Evolutionary conservation across 1,140 invertebrate species (phyloP).

Genomic region (Mizuhopecten yessoensis): DNA sequence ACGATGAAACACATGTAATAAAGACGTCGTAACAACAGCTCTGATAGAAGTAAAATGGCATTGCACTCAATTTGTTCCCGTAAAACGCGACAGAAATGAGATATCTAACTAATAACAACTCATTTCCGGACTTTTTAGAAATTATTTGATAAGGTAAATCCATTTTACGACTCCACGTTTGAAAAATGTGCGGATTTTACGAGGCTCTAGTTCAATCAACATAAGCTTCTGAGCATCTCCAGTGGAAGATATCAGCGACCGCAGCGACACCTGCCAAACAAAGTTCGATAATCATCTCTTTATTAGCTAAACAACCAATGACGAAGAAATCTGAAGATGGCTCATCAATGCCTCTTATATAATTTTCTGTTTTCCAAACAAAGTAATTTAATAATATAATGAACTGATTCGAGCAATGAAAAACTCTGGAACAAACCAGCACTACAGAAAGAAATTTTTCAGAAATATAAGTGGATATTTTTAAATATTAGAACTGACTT

Average conservation of each 20-base stretch:
- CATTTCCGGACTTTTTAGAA: constrained; percentile 4
- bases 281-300: constrained; percentile 39
- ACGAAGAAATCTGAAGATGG: not conserved
- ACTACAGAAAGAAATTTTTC: not conserved
- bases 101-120: constrained; percentile 7
- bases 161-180: constrained; percentile 2
- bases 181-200: constrained; percentile 7
- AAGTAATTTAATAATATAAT: not conserved
- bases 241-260: not conserved
- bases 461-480: not conserved
- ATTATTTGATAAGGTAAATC: constrained; percentile 12
- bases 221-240: not conserved
- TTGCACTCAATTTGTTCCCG: not conserved
- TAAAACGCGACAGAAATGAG: not conserved
- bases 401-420: not conserved
- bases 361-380: not conserved
- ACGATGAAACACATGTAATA: not conserved
- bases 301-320: constrained; percentile 8
- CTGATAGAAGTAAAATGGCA: not conserved
- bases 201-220: not conserved
- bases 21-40: constrained; percentile 24
- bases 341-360: not conserved
- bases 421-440: not conserved
- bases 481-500: not conserved
- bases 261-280: constrained; percentile 28